Evolutionary conservation across 2,888 invertebrate species (phyloP).

Genomic region (Falcaria lacertinaria): DNA sequence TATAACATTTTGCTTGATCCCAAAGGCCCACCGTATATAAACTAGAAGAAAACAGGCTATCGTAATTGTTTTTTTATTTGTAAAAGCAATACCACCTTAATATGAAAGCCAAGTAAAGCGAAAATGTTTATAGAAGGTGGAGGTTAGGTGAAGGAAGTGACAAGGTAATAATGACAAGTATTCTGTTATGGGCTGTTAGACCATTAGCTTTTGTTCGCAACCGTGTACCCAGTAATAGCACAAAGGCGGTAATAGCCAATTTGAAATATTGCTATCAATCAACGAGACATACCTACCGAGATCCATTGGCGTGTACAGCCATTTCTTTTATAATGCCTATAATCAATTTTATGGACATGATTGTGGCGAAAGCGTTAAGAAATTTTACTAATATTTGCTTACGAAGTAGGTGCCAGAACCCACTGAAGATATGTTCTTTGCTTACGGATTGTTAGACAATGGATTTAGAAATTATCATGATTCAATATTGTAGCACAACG

Average conservation of each 20-base stretch:
- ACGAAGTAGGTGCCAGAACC: conserved; percentile 7
- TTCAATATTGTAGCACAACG: conserved; percentile 47
- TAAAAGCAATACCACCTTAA: too few relatives aligned
- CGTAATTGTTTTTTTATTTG: too few relatives aligned
- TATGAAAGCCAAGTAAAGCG: conserved; percentile 18
- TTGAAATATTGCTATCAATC: conserved; percentile 41
- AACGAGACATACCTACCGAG: conserved; percentile 33
- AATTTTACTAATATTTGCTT: conserved; percentile 35
- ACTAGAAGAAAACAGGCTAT: too few relatives aligned
- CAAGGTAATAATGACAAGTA: conserved; percentile 29
- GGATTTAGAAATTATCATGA: conserved; percentile 37
- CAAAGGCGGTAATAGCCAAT: too few relatives aligned
- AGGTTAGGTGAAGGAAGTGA: conserved; percentile 5
- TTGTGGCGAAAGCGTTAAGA: conserved; percentile 50
- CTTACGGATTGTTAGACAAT: conserved; percentile 29
- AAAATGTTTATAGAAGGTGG: neutral
- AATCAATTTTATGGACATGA: conserved; percentile 52
- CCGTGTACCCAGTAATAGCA: conserved; percentile 30
- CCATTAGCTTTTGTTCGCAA: conserved; percentile 34
- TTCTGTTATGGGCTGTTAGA: conserved; percentile 29
- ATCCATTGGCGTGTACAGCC: conserved; percentile 35
- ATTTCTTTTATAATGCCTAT: conserved; percentile 42
- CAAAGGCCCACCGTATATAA: too few relatives aligned
- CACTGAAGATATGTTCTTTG: too few relatives aligned
- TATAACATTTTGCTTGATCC: too few relatives aligned